Evolutionary conservation across 1,140 invertebrate genomes (phyloP).

Genomic region (Idris sp.): DNA sequence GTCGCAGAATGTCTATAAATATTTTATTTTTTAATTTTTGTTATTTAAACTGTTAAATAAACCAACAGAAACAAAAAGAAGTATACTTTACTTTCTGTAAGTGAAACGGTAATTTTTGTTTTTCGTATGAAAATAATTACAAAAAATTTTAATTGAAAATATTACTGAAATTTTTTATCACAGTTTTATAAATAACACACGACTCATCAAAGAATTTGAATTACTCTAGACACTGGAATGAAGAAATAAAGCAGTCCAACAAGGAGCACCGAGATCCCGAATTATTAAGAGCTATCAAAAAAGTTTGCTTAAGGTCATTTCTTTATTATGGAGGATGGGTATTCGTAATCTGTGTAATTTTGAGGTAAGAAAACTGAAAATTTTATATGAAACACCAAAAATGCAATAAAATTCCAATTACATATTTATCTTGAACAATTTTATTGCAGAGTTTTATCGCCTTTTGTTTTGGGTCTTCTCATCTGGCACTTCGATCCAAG

Average conservation of each 20-base stretch:
- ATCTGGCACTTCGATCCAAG: conserved; percentile 78
- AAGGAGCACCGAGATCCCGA: conserved; percentile 30
- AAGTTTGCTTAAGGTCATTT: conserved; percentile 34
- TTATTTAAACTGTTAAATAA: too few relatives aligned
- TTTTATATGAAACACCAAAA: too few relatives aligned
- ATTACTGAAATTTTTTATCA: too few relatives aligned
- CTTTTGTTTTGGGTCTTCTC: conserved; percentile 71
- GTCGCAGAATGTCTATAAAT: too few relatives aligned
- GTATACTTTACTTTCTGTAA: too few relatives aligned
- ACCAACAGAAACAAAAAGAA: too few relatives aligned
- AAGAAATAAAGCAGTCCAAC: conserved; percentile 39
- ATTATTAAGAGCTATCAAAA: conserved; percentile 40
- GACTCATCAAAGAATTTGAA: neutral
- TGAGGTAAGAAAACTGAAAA: conserved; percentile 32
- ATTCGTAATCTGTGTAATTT: conserved; percentile 33
- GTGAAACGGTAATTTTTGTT: too few relatives aligned
- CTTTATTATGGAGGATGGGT: conserved; percentile 39
- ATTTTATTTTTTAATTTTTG: too few relatives aligned
- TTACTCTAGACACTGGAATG: conserved; percentile 36
- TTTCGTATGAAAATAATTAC: too few relatives aligned
- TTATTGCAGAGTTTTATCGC: conserved; percentile 73
- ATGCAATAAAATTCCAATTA: conserved; percentile 1
- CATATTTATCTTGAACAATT: too few relatives aligned
- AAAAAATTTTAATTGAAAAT: too few relatives aligned
- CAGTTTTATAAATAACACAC: too few relatives aligned